Base-by-base conservation (phyloP, 2,797 vertebrate species). In the Mus spretus region DNA sequence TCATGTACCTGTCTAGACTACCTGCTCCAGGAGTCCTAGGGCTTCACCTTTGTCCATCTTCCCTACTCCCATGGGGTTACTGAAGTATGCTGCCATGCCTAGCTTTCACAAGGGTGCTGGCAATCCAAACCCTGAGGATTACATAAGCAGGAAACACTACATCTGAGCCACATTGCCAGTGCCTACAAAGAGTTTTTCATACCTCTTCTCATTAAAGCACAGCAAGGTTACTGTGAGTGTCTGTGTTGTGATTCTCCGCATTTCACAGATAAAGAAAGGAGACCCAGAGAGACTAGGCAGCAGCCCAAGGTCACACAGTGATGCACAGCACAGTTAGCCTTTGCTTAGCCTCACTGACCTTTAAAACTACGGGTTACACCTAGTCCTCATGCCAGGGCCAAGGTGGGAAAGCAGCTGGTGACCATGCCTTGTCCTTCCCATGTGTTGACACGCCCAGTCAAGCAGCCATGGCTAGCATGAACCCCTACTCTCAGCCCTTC, bases 371-470 rank as follows among this genome's bases (percentile, higher is more conserved):
- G 20, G 3, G 7, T 40, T 44, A 26, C 34, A 28, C 50, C 22
- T 22, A 34, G 17, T 28, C 70, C 63, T 50, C 10, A 8, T 28
- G 24, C 70, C 3, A n/a, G 11, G 1, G 0, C 13, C 26, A 1
- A 28, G 15, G 78, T 14, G 15, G 61, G 40, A 50, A 95, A 50
- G n/a, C 50, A 4, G 6, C 93, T 37, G n/a, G 31, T 22, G 50
- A 31, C 61, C 5, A 57, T 0, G 44, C 55, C 17, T 65, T 20
- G 15, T 11, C 61, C 80, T 93, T 10, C 15, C 34, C 9, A 0
- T 0, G 0, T 6, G 3, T 4, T 1, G 44, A 50, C 26, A 40
- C 47, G 20, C 31, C 10, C 84, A 20, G 1, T 11, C 2, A 1
- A 20, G 3, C 0, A 95, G n/a, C 17, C 74, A 37, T 0, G 8